These are phyloP conservation scores for Pteronotus mesoamericanus DNA, from an alignment of 2,797 vertebrate species.

Conservation along the genomic window DNA sequence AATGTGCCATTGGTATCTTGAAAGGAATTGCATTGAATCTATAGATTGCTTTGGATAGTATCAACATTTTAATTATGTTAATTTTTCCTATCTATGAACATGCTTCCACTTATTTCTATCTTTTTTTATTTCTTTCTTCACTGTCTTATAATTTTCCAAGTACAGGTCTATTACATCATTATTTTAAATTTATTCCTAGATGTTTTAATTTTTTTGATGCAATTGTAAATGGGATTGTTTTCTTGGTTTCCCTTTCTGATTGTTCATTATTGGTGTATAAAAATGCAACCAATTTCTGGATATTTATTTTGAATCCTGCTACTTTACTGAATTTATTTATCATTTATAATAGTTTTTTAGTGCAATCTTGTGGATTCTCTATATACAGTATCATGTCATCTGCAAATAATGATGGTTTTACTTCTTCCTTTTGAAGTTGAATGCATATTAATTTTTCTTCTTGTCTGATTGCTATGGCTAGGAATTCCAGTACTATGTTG, in stretches of 20 bases:
- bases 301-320: too few relatives aligned
- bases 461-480: too few relatives aligned
- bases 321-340: too few relatives aligned
- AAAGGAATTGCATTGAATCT: not conserved
- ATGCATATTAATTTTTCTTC: too few relatives aligned
- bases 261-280: not conserved
- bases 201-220: not conserved
- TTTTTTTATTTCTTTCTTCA: not conserved
- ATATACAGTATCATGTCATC: too few relatives aligned
- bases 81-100: not conserved
- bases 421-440: too few relatives aligned
- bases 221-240: not conserved
- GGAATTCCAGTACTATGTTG: too few relatives aligned
- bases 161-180: not conserved
- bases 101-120: not conserved
- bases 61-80: not conserved
- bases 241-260: not conserved
- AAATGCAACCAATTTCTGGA: not conserved
- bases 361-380: too few relatives aligned
- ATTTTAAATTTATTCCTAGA: not conserved
- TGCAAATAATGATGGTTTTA: too few relatives aligned
- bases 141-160: not conserved
- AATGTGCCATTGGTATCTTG: not conserved
- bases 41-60: not conserved
- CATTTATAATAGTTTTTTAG: too few relatives aligned